Percentiles rank a stretch among this genome's conserved stretches.
phyloP scores from a whole-genome alignment of 2,888 invertebrate genomes.

The Ormyrus pomaceus region DNA sequence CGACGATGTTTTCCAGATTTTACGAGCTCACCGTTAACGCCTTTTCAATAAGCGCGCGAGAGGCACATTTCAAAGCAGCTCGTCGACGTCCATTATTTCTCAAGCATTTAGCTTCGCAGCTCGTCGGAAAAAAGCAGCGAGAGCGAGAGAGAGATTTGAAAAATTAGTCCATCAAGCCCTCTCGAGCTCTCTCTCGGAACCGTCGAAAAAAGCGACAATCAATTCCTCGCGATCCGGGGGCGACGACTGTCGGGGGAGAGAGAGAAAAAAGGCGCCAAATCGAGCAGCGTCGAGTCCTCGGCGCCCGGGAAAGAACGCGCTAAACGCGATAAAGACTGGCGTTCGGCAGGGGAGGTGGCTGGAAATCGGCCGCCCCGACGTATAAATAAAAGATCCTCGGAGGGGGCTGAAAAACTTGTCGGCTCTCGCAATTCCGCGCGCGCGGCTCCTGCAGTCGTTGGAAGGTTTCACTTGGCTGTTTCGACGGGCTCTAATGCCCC shows the following conservation, averaged over 20 bases:
- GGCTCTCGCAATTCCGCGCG: conserved; percentile 34
- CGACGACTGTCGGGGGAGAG: not conserved
- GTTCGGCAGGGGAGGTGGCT: not conserved
- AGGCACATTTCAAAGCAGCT: too few species aligned
- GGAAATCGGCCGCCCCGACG: conserved; percentile 4
- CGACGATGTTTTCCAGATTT: too few species aligned
- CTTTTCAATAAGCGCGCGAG: too few species aligned
- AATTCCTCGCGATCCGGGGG: not conserved
- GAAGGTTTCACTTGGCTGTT: conserved; percentile 24
- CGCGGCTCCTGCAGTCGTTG: conserved; percentile 13
- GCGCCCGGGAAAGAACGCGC: conserved; percentile 48
- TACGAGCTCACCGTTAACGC: too few species aligned
- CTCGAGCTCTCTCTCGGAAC: not conserved
- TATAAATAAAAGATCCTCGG: conserved; percentile 47
- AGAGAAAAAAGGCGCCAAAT: conserved; percentile 24
- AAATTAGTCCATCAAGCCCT: too few species aligned
- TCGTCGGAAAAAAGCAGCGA: too few species aligned
- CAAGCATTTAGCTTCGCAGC: too few species aligned
- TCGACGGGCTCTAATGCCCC: conserved; percentile 39
- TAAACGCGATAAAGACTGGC: conserved; percentile 49
- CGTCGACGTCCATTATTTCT: too few species aligned
- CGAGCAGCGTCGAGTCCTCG: not conserved
- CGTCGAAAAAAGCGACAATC: not conserved
- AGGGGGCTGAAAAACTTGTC: conserved; percentile 49
- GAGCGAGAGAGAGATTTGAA: too few species aligned